Evolutionary conservation across 1,140 invertebrate species (phyloP).

Genomic region (Plectrocnemia conspersa): DNA sequence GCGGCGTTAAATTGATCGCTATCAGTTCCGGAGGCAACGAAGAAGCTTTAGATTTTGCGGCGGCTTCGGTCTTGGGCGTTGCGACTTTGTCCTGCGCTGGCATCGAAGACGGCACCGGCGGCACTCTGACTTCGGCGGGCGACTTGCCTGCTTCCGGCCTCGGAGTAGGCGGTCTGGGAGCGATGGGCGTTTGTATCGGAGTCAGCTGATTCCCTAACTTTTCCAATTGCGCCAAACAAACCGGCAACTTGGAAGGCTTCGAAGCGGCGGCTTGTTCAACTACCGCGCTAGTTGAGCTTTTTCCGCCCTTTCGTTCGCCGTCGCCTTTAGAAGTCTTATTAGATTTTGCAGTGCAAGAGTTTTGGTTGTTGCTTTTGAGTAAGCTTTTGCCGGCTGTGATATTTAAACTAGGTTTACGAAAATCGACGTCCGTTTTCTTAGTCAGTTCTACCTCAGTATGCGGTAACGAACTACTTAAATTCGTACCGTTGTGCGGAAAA

Average conservation of each 20-base stretch:
- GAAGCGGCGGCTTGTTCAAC: slow-evolving; percentile 35
- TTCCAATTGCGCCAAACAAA: slow-evolving; percentile 33
- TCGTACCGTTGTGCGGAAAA: background rate
- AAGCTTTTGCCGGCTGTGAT: slow-evolving; percentile 47
- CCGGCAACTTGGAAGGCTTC: slow-evolving; percentile 32
- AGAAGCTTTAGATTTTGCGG: slow-evolving; percentile 16
- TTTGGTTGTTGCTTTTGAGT: slow-evolving; percentile 46
- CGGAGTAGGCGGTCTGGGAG: slow-evolving; percentile 40
- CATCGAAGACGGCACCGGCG: slow-evolving; percentile 10
- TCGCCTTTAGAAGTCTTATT: no score
- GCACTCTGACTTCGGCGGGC: slow-evolving; percentile 24
- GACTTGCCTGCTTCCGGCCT: slow-evolving; percentile 30
- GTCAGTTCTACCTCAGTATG: slow-evolving; percentile 31
- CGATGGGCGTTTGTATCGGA: slow-evolving; percentile 36
- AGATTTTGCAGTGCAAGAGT: slow-evolving; percentile 35
- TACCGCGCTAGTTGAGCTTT: slow-evolving; percentile 26
- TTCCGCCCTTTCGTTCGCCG: slow-evolving; percentile 38
- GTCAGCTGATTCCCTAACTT: slow-evolving; percentile 35
- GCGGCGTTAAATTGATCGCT: slow-evolving; percentile 47
- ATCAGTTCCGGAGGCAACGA: slow-evolving; percentile 47
- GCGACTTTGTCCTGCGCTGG: slow-evolving; percentile 13
- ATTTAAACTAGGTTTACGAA: slow-evolving; percentile 44
- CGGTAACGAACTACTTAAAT: slow-evolving; percentile 29
- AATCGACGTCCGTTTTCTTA: slow-evolving; percentile 38
- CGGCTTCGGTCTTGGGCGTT: slow-evolving; percentile 21